Percentiles rank a stretch among this genome's conserved stretches.
phyloP scores from a whole-genome alignment of 2,797 vertebrate species.

The Enteromius trimaculatus region DNA sequence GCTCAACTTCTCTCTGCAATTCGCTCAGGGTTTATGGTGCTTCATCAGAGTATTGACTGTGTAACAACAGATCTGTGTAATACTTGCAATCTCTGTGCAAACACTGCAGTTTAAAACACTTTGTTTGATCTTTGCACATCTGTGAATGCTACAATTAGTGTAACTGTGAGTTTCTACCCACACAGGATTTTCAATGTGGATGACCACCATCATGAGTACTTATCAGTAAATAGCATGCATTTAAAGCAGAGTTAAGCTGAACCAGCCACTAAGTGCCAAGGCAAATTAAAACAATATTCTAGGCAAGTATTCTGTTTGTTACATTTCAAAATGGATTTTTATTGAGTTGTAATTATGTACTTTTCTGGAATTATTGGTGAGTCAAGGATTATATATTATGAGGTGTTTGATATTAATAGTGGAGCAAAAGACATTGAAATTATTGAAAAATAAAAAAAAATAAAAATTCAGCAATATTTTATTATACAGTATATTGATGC shows the following conservation, averaged over 20 bases:
- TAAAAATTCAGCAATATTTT: too few species aligned
- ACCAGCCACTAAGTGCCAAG: not conserved
- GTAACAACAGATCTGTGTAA: not conserved
- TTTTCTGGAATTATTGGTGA: not conserved
- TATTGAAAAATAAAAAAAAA: too few species aligned
- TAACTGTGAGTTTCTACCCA: too few species aligned
- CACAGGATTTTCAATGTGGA: not conserved
- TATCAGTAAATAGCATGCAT: not conserved
- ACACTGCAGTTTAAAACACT: constrained; percentile 2
- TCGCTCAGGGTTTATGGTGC: constrained; percentile 1
- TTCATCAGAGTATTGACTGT: constrained; percentile 28
- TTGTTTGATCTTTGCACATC: not conserved
- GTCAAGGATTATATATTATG: not conserved
- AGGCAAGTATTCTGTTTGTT: not conserved
- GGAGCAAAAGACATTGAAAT: too few species aligned
- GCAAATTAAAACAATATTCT: not conserved
- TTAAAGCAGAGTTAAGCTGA: not conserved
- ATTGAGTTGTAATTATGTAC: too few species aligned
- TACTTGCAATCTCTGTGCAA: constrained; percentile 21
- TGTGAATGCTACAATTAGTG: not conserved
- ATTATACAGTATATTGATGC: too few species aligned
- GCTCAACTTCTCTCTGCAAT: not conserved
- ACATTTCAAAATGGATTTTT: not conserved
- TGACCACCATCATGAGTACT: not conserved
- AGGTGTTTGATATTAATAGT: not conserved